A percentile compares a stretch with the other conserved stretches of the same genome.
Conservation (phyloP, 2,888 invertebrate genomes). For the Protophormia terraenovae region DNA sequence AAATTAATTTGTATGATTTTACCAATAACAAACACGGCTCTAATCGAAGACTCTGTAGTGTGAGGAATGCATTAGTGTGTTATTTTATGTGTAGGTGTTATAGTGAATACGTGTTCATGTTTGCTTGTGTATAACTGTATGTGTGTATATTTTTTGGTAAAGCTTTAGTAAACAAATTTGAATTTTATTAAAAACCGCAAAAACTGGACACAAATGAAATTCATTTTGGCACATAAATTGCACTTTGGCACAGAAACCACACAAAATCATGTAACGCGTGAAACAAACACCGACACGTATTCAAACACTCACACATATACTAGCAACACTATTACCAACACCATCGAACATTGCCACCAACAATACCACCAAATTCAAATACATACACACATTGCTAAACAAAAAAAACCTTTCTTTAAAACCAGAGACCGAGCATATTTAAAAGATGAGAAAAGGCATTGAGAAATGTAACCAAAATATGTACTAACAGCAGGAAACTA, state of each 20-base stretch:
- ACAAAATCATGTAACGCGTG: slow-evolving; percentile 54
- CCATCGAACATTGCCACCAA: slow-evolving; percentile 6
- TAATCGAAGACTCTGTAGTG: not conserved
- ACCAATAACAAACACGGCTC: not conserved
- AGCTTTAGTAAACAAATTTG: slow-evolving; percentile 58
- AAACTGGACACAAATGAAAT: slow-evolving; percentile 65
- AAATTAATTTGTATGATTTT: not conserved
- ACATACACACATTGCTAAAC: not conserved
- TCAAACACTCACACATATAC: not conserved
- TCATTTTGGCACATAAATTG: slow-evolving; percentile 63
- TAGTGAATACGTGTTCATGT: not conserved
- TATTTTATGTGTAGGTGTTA: not conserved
- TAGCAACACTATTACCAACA: not conserved
- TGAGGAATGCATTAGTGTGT: not conserved
- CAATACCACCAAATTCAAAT: not conserved
- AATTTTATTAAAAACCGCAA: slow-evolving; percentile 69
- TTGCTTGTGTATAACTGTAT: not conserved
- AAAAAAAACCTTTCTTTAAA: no score
- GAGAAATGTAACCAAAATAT: no score
- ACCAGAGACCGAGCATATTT: no score
- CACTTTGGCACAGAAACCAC: slow-evolving; percentile 52
- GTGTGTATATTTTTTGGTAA: slow-evolving; percentile 11
- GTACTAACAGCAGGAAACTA: no score
- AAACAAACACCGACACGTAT: slow-evolving; percentile 11
- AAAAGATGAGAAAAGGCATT: no score